Evolutionary conservation across 1,140 invertebrate genomes (phyloP).

Genomic region (Sarcophaga bullata): DNA sequence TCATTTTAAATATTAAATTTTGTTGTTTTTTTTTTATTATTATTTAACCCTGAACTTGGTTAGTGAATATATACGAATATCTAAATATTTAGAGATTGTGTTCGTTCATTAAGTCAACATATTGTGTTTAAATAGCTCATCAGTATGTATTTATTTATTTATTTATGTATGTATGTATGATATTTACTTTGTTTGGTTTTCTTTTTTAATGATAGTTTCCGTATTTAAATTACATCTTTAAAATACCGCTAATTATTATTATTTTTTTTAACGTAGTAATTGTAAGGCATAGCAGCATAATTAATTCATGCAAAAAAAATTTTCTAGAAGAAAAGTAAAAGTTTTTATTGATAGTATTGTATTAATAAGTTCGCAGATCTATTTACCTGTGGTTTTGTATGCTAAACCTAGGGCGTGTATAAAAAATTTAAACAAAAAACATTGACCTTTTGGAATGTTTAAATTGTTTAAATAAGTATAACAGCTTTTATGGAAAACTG

Average conservation of each 20-base stretch:
- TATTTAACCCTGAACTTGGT: conserved; percentile 35
- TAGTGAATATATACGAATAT: background rate
- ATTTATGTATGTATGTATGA: too few relatives aligned
- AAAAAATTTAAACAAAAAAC: background rate
- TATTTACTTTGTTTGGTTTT: background rate
- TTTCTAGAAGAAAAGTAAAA: background rate
- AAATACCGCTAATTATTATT: background rate
- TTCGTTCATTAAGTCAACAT: conserved; percentile 21
- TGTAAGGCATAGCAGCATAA: background rate
- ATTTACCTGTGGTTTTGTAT: background rate
- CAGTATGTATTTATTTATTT: background rate
- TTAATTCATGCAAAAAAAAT: background rate
- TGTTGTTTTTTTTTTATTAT: background rate
- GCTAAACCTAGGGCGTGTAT: background rate
- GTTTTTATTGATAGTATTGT: background rate
- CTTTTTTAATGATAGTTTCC: conserved; percentile 1
- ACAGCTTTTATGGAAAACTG: too few relatives aligned
- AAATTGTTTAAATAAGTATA: too few relatives aligned
- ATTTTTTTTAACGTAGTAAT: background rate
- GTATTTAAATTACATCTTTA: conserved; percentile 16
- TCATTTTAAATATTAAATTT: conserved; percentile 1
- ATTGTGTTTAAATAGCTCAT: background rate
- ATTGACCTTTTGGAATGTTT: background rate
- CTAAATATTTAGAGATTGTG: background rate
- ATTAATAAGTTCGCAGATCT: background rate